These are phyloP conservation scores for Xerus inauris DNA, from an alignment of 2,113 vertebrate genomes.

Conservation along the genomic window DNA sequence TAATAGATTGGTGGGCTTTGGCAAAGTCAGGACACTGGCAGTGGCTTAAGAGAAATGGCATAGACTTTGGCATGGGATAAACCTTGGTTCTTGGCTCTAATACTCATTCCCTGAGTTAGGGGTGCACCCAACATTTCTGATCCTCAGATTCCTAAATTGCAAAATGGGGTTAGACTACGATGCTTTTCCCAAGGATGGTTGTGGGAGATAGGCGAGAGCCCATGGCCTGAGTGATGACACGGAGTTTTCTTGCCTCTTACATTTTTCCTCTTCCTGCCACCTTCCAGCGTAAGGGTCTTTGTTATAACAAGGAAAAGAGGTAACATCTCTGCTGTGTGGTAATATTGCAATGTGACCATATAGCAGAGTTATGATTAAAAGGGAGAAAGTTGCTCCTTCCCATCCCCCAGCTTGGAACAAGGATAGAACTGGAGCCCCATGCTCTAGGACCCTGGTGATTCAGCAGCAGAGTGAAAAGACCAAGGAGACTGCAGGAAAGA, in stretches of 20 bases:
- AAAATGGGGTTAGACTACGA: neutral
- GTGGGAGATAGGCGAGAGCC: neutral
- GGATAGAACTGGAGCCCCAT: neutral
- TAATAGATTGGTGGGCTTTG: neutral
- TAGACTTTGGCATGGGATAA: neutral
- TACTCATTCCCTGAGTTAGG: neutral
- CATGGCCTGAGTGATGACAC: rapidly evolving
- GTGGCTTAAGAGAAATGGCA: neutral
- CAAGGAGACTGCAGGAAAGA: neutral
- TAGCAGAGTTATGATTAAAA: neutral
- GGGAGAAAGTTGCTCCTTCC: neutral
- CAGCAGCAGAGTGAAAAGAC: neutral
- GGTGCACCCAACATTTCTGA: neutral
- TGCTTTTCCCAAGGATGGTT: neutral
- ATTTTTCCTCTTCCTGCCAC: neutral
- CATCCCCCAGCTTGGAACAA: neutral
- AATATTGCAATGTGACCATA: neutral
- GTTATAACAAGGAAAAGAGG: neutral
- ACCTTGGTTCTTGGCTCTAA: neutral
- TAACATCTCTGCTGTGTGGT: neutral
- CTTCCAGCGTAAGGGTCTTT: neutral
- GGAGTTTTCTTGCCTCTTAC: neutral
- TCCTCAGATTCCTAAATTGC: neutral
- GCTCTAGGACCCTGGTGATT: neutral
- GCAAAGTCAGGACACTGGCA: neutral